A percentile compares a stretch with the other conserved stretches of the same genome.
Evolutionary conservation across 2,888 invertebrate species (phyloP).

Genomic region (Cerceris ruficornis): DNA sequence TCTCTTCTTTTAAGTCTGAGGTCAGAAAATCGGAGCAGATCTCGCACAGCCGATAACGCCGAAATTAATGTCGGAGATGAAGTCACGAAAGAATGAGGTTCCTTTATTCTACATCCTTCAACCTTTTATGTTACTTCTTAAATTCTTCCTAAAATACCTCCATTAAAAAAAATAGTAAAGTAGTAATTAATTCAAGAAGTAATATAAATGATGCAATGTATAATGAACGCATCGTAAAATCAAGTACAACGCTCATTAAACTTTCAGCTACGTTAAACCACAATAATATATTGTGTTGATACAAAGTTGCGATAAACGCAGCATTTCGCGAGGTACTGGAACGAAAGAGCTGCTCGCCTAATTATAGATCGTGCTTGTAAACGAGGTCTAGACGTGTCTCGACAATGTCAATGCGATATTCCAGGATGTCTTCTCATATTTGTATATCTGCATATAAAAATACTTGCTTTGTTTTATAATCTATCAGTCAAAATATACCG

Average conservation of each 20-base stretch:
- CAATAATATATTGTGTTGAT: background rate
- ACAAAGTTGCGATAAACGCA: background rate
- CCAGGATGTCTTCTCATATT: conserved; percentile 13
- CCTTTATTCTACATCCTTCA: no score
- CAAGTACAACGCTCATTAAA: background rate
- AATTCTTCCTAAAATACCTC: no score
- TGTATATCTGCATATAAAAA: background rate
- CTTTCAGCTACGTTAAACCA: background rate
- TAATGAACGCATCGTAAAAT: no score
- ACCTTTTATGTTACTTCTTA: no score
- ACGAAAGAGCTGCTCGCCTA: conserved; percentile 47
- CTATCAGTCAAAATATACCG: no score
- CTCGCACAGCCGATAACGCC: conserved; percentile 1
- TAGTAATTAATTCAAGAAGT: no score
- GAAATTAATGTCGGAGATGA: conserved; percentile 42
- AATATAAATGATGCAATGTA: no score
- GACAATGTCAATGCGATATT: conserved; percentile 31
- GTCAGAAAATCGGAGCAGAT: conserved; percentile 32
- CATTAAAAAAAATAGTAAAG: no score
- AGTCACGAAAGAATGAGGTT: background rate
- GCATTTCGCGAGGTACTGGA: conserved; percentile 4
- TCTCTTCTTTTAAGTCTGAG: conserved; percentile 17
- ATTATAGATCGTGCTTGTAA: conserved; percentile 60
- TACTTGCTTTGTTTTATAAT: background rate
- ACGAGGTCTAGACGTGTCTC: conserved; percentile 27